Evolutionary conservation across 2,113 vertebrate genomes (phyloP).

Genomic region (cattle (Bos taurus)): DNA sequence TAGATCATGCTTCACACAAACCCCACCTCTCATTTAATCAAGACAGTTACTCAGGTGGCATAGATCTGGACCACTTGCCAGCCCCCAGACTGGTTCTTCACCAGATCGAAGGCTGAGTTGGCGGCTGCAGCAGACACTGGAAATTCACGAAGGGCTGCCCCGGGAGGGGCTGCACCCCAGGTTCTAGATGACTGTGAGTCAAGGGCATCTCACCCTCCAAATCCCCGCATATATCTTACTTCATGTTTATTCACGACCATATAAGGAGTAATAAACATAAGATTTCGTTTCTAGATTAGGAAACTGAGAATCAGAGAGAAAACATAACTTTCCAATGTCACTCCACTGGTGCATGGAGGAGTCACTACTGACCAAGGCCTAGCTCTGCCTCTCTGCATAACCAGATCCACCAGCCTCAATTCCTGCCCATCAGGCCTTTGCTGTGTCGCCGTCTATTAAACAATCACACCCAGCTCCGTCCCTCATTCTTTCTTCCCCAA

Average conservation of each 20-base stretch:
- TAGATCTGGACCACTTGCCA: not conserved
- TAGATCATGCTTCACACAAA: not conserved
- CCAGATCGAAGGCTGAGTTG: not conserved
- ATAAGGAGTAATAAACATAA: not conserved
- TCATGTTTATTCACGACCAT: not conserved
- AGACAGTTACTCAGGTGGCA: not conserved
- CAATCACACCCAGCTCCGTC: not conserved
- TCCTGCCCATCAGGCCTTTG: not conserved
- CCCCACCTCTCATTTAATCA: not conserved
- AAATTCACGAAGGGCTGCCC: not conserved
- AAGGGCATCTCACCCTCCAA: not conserved
- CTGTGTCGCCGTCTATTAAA: not conserved
- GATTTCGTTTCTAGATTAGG: not conserved
- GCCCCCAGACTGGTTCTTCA: not conserved
- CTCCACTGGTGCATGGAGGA: no score
- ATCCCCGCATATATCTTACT: not conserved
- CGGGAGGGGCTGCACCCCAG: rapidly evolving
- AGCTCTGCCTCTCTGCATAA: rapidly evolving
- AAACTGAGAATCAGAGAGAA: not conserved
- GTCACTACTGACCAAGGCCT: not conserved
- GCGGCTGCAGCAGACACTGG: not conserved
- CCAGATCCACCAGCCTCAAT: rapidly evolving
- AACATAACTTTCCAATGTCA: not conserved
- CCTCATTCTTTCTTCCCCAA: rapidly evolving
- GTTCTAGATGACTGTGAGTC: not conserved